Evolutionary conservation across 2,797 vertebrate species (phyloP), one percentile per base, ranked within the genome.

Genomic region (Hippocampus kuda): DNA sequence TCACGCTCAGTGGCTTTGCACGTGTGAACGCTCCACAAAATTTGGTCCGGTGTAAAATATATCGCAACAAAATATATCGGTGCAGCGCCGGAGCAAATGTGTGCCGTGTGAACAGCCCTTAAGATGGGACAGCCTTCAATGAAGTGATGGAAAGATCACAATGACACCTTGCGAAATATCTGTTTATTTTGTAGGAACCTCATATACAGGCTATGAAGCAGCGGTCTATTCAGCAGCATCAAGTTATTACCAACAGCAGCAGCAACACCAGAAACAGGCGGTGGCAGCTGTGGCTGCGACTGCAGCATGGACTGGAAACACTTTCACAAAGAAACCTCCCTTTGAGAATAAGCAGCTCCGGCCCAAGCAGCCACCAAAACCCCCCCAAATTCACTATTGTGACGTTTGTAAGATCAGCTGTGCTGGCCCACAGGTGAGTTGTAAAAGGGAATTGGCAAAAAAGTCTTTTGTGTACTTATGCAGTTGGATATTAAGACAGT

Each of bases 321-420:
- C 94, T 48, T 99, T 98, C 86, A 95, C 94, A 71, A 98, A 98
- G 91, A 98, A 98, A 88, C 84, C 93, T 63, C 91, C 94, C 75
- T 97, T 99, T 88, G 95, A 97, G 89, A 98, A 90, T 79, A 98
- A 99, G 80, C 95, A 95, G 78, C 91, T 96, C 67, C 93, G 97
- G 81, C 94, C 95, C 81, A 98, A 99, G 73, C 97, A 96, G 81
- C 94, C 95, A 15, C 95, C 95, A 46, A 99, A 99, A 84, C 95
- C 94, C 0, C 95, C 97, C 38, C 97, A 99, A 90, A 98, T 99
- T 84, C 97, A 99, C 88, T 99, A 99, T 81, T 99, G 97, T 81
- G 96, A 98, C 1, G 97, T 98, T 78, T 99, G 97, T 84, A 98
- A 99, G 88, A 99, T 99, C 90, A 98, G 96, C 90, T 99, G 96